A percentile compares a stretch with the other conserved stretches of the same genome.
These are phyloP conservation scores for Platynereis dumerilii DNA, from an alignment of 2,888 invertebrate species.

Conservation along the genomic window DNA sequence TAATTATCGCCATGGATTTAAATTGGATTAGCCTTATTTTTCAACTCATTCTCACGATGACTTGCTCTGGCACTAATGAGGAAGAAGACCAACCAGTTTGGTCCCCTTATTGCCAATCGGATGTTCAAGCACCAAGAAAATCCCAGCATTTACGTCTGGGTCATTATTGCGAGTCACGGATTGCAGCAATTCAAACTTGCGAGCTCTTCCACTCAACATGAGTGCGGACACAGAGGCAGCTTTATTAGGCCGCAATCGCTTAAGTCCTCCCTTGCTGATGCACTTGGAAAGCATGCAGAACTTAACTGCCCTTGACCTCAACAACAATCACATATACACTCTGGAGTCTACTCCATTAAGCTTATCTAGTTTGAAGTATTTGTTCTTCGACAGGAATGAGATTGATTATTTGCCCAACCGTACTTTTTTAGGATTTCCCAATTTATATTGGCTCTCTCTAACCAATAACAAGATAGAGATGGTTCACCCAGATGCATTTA, in stretches of 20 bases:
- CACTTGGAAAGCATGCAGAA: slow-evolving; percentile 21
- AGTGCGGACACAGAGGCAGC: slow-evolving; percentile 27
- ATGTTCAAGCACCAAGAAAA: no score
- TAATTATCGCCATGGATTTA: no score
- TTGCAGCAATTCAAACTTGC: slow-evolving; percentile 28
- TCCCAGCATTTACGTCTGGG: slow-evolving; percentile 11
- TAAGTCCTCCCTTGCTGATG: slow-evolving; percentile 26
- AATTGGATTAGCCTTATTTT: no score
- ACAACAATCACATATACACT: slow-evolving; percentile 23
- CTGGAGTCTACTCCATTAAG: slow-evolving; percentile 11
- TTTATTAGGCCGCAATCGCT: slow-evolving; percentile 30
- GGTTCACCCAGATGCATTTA: slow-evolving; percentile 27
- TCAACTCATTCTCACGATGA: no score
- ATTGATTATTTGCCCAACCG: slow-evolving; percentile 30
- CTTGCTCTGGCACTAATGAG: no score
- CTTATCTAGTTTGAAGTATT: slow-evolving; percentile 7
- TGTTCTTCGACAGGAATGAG: slow-evolving; percentile 23
- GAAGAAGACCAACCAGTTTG: no score
- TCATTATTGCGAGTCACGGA: slow-evolving; percentile 12
- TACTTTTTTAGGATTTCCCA: slow-evolving; percentile 14
- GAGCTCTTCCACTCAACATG: slow-evolving; percentile 30
- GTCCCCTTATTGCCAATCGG: no score
- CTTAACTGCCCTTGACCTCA: slow-evolving; percentile 26
- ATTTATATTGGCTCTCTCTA: slow-evolving; percentile 19
- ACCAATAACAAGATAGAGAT: slow-evolving; percentile 29